phyloP scores from a whole-genome alignment of 1,140 invertebrate species.

The Colletes latitarsis region DNA sequence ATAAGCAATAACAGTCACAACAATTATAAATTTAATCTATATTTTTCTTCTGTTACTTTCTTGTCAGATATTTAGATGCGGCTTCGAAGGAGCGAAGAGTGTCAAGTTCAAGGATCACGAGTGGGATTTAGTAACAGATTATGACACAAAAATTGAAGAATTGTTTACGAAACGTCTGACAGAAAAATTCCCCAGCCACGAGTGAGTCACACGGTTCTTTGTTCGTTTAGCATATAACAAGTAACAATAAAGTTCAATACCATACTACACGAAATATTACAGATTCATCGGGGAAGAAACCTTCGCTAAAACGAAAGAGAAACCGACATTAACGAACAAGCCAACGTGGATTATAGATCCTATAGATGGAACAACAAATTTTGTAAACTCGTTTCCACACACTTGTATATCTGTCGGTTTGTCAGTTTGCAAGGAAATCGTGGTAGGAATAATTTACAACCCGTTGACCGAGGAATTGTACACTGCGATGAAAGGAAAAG shows the following conservation, averaged over 20 bases:
- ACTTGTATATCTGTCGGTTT: constrained; percentile 86
- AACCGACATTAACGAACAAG: constrained; percentile 86
- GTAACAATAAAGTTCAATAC: background rate
- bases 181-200: constrained; percentile 87
- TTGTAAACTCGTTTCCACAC: constrained; percentile 84
- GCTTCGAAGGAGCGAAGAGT: constrained; percentile 82
- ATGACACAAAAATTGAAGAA: constrained; percentile 89
- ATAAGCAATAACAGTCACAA: background rate
- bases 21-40: background rate
- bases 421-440: constrained; percentile 85
- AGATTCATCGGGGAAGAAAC: constrained; percentile 94
- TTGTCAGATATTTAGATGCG: constrained; percentile 65
- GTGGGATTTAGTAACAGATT: constrained; percentile 91
- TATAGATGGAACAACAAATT: constrained; percentile 89
- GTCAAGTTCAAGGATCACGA: constrained; percentile 87
- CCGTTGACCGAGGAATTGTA: constrained; percentile 88
- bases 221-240: too few relatives aligned
- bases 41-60: background rate
- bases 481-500: constrained; percentile 86
- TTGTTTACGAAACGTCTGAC: constrained; percentile 84
- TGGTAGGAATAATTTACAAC: constrained; percentile 89
- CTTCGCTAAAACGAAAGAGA: constrained; percentile 79
- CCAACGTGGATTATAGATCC: constrained; percentile 97
- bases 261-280: constrained; percentile 18
- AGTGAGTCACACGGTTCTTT: constrained; percentile 79